Percentiles rank a stretch among this genome's conserved stretches.
phyloP scores from a whole-genome alignment of 92 coral and sea anemone species.

The Epizoanthus fatuus region DNA sequence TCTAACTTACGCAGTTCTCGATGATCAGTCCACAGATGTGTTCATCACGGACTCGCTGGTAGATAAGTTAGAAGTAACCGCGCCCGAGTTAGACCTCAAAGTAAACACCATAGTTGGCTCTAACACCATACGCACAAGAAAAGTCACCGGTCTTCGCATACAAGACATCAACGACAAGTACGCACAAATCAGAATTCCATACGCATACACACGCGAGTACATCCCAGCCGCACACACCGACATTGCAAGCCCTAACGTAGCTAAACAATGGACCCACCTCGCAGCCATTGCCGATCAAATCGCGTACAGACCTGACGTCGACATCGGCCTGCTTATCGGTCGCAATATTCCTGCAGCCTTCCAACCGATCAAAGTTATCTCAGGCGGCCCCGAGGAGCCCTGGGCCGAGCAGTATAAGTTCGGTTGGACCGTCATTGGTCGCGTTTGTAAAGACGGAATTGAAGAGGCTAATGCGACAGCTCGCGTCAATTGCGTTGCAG shows the following conservation, averaged over 20 bases:
- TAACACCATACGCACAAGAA: no score
- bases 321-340: not conserved
- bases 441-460: no score
- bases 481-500: no score
- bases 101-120: no score
- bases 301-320: slow-evolving; percentile 18
- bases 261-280: slow-evolving; percentile 47
- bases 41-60: slow-evolving; percentile 36
- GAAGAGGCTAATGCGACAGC: no score
- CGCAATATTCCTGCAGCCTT: slow-evolving; percentile 30
- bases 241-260: slow-evolving; percentile 48
- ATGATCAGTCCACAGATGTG: slow-evolving; percentile 38
- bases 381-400: slow-evolving; percentile 30
- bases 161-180: slow-evolving; percentile 45
- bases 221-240: slow-evolving; percentile 57
- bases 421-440: slow-evolving; percentile 47
- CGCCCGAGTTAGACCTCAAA: no score
- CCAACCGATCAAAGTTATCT: slow-evolving; percentile 30
- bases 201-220: slow-evolving; percentile 46
- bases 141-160: slow-evolving; percentile 26
- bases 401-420: slow-evolving; percentile 54
- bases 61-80: not conserved
- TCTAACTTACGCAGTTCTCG: no score
- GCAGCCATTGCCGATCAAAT: slow-evolving; percentile 41
- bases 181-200: slow-evolving; percentile 44